These are phyloP conservation scores for Neomicropteryx cornuta DNA, from an alignment of 1,140 invertebrate genomes.

Conservation along the genomic window DNA sequence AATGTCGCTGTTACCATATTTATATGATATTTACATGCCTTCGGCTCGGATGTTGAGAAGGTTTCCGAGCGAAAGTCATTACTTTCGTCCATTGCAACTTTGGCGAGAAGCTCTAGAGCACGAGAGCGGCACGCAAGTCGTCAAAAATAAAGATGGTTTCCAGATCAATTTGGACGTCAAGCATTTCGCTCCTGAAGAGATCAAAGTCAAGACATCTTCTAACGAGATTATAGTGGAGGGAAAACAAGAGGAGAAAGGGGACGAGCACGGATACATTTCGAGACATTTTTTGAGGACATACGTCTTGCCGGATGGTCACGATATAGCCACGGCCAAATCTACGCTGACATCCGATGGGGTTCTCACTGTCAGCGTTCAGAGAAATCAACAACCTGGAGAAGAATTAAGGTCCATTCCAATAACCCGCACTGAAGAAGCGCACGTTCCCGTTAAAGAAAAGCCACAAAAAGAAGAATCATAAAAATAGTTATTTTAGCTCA, in stretches of 20 bases:
- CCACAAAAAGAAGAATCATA: no score
- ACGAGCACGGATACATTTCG: constrained; percentile 46
- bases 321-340: constrained; percentile 53
- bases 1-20: no score
- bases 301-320: constrained; percentile 48
- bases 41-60: no score
- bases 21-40: no score
- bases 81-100: neutral
- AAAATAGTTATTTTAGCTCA: no score
- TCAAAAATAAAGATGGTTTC: constrained; percentile 32
- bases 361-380: constrained; percentile 53
- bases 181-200: constrained; percentile 72
- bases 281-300: constrained; percentile 61
- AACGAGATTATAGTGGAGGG: constrained; percentile 54
- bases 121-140: constrained; percentile 4
- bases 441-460: no score
- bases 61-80: no score
- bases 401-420: no score
- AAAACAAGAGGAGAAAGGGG: constrained; percentile 55
- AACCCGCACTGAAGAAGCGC: no score
- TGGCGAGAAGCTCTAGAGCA: constrained; percentile 1
- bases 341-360: constrained; percentile 63
- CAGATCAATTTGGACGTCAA: constrained; percentile 71
- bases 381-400: constrained; percentile 22
- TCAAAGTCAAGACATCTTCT: constrained; percentile 62